Evolutionary conservation across 2,888 invertebrate genomes (phyloP), one percentile per base, ranked within the genome.

Genomic region (Euzetes globulus): DNA sequence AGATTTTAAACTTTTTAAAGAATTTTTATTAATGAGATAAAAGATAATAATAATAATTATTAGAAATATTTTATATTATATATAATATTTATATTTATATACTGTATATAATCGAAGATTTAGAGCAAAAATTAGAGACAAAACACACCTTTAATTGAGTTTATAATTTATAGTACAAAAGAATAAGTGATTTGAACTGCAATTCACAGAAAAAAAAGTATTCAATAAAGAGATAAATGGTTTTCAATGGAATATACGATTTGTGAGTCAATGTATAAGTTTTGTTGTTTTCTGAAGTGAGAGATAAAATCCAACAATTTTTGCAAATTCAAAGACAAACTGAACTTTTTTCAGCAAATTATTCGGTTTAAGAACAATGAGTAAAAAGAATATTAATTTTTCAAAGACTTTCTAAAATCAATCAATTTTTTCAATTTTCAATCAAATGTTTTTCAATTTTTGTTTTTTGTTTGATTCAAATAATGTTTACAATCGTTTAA

Each of bases 291-390:
- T 19, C 22, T 2, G 5, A 50, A 27, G 60, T 27, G 60, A 60
- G 25, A n/a, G 29, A 60, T 37, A n/a, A 37, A n/a, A 65, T 65
- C 27, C n/a, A 60, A 65, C 19, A 65, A 37, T 37, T 65, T 65
- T 65, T 65, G 63, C 63, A 65, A 65, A 65, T 65, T 33, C 27
- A 65, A 58, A 65, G 63, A 65, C 63, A 65, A 65, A 65, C 63
- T 37, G 33, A n/a, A n/a, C n/a, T 37, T 65, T 6, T 65, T 37
- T 65, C 27, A 13, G n/a, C 37, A 17, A 37, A 37, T 65, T n/a
- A n/a, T 37, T 33, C 25, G 13, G 7, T 13, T 65, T 65, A 1
- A 9, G 29, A 65, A 65, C 19, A 37, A 65, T 65, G 63, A 65
- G 63, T 65, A 65, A 65, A 65, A 65, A 65, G 63, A 65, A 65